Conservation (phyloP, 64 coral and sea anemone species). For the Porites lutea region DNA sequence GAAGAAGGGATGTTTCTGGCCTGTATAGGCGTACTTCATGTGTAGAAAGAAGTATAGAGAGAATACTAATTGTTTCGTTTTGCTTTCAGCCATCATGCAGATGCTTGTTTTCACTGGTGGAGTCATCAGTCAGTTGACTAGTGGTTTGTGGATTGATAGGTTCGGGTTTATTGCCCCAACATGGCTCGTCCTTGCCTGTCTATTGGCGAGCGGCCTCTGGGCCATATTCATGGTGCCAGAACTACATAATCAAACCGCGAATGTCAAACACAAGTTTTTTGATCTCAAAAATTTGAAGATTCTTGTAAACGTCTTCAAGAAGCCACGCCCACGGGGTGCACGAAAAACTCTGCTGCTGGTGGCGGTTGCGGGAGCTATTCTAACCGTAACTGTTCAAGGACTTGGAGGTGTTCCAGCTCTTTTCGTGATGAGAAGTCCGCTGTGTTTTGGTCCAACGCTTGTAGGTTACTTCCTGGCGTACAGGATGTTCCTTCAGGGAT, state of each 20-base stretch:
- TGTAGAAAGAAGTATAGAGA: neutral
- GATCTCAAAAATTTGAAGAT: constrained; percentile 23
- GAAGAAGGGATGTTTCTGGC: too few species aligned
- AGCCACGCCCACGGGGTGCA: neutral
- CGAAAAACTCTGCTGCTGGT: constrained; percentile 64
- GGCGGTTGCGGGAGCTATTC: constrained; percentile 10
- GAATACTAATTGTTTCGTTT: neutral
- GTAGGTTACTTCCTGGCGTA: constrained; percentile 80
- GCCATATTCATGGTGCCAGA: constrained; percentile 76
- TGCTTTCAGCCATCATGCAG: constrained; percentile 68
- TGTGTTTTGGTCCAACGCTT: constrained; percentile 80
- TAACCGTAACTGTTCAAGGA: constrained; percentile 10
- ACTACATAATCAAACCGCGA: constrained; percentile 16
- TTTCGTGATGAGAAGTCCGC: constrained; percentile 76
- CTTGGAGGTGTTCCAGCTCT: constrained; percentile 36
- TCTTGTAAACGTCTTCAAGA: constrained; percentile 47
- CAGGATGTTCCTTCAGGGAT: constrained; percentile 49
- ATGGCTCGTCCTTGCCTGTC: constrained; percentile 75
- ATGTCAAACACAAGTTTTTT: constrained; percentile 32
- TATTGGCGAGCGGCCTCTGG: constrained; percentile 29
- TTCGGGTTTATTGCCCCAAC: constrained; percentile 75
- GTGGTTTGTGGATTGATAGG: constrained; percentile 85
- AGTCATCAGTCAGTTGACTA: constrained; percentile 86
- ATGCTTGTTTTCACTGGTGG: constrained; percentile 68
- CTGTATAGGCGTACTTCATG: neutral